A percentile compares a stretch with the other conserved stretches of the same genome.
phyloP scores from a whole-genome alignment of 1,140 invertebrate species.

The Leptopilina clavipes region DNA sequence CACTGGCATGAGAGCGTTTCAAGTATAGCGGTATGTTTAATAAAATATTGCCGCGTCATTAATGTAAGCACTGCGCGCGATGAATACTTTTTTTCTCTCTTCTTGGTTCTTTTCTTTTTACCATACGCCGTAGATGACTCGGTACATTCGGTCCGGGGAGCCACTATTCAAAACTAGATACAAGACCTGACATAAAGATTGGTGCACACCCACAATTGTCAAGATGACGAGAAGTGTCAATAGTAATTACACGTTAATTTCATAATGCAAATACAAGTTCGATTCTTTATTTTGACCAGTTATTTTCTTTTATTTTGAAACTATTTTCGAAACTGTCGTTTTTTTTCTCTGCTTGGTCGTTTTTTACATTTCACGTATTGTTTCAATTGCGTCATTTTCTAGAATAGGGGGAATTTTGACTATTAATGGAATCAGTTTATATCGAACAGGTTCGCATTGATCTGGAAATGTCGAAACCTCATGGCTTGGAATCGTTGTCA shows the following conservation, averaged over 20 bases:
- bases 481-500: constrained; percentile 45
- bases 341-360: neutral
- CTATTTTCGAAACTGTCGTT: neutral
- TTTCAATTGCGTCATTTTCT: neutral
- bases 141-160: constrained; percentile 52
- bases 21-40: constrained; percentile 51
- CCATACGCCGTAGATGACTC: constrained; percentile 54
- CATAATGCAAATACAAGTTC: constrained; percentile 58
- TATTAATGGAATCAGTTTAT: constrained; percentile 61
- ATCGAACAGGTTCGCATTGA: constrained; percentile 53
- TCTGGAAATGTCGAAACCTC: constrained; percentile 55
- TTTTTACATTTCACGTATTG: neutral
- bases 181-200: constrained; percentile 49
- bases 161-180: constrained; percentile 52
- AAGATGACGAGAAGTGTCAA: constrained; percentile 59
- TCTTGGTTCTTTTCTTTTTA: constrained; percentile 31
- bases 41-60: constrained; percentile 63
- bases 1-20: constrained; percentile 45
- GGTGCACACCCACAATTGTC: constrained; percentile 62
- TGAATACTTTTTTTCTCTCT: constrained; percentile 35
- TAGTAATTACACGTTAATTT: constrained; percentile 67
- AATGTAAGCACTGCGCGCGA: constrained; percentile 53
- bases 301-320: constrained; percentile 6
- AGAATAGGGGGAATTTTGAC: constrained; percentile 42
- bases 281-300: too few species aligned